Evolutionary conservation across 2,113 vertebrate genomes (phyloP).

Genomic region (Helogale parvula): DNA sequence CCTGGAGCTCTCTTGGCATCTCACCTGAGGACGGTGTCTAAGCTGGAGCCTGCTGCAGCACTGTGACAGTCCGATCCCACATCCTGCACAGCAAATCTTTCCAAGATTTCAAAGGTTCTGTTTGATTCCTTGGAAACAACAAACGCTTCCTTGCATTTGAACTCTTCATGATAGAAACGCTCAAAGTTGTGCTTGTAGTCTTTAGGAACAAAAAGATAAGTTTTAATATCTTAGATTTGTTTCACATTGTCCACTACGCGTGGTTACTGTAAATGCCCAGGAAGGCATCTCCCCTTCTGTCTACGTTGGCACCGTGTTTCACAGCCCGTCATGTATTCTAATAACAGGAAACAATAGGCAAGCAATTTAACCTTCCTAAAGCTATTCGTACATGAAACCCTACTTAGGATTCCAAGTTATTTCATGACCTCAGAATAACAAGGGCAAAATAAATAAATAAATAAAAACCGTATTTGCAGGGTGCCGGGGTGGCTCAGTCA

Average conservation of each 20-base stretch:
- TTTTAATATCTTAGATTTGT: not conserved
- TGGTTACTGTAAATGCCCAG: not conserved
- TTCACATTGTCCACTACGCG: not conserved
- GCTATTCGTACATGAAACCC: not conserved
- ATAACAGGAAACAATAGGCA: constrained; percentile 44
- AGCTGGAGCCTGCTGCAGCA: not conserved
- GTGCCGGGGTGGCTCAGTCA: too few relatives aligned
- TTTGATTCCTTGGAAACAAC: constrained; percentile 70
- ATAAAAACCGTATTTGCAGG: too few relatives aligned
- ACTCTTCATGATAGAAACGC: constrained; percentile 66
- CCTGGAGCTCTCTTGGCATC: not conserved
- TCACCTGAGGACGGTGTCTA: constrained; percentile 55
- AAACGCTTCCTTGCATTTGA: constrained; percentile 71
- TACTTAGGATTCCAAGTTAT: constrained; percentile 10
- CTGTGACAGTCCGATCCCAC: not conserved
- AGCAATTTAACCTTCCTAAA: constrained; percentile 43
- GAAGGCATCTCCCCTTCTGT: not conserved
- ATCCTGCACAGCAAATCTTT: constrained; percentile 61
- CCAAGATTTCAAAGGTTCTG: constrained; percentile 67
- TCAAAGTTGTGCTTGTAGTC: constrained; percentile 70
- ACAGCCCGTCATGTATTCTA: not conserved
- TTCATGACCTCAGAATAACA: constrained; percentile 55
- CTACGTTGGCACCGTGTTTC: not conserved
- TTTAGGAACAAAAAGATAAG: constrained; percentile 48
- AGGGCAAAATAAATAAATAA: not conserved